A percentile compares a stretch with the other conserved stretches of the same genome.
Conservation (phyloP, 2,888 invertebrate species). For the Caenorhabditis sp. region DNA sequence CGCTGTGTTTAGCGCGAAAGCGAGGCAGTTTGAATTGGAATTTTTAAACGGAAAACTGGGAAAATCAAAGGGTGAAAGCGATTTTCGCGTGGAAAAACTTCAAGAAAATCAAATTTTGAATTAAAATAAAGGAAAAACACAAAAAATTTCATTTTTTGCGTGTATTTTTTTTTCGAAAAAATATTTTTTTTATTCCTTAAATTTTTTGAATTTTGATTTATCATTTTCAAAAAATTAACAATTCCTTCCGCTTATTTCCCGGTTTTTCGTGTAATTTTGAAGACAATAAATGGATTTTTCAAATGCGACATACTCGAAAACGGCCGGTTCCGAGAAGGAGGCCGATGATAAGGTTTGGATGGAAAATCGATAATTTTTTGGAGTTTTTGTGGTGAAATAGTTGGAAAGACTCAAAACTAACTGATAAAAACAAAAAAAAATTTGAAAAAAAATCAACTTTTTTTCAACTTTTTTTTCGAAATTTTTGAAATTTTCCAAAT, state of each 20-base stretch:
- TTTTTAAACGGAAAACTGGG: neutral
- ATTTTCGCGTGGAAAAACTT: no score
- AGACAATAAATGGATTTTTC: neutral
- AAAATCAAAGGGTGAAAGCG: neutral
- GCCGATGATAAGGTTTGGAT: no score
- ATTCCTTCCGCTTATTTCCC: neutral
- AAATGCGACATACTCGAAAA: no score
- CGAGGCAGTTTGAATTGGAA: neutral
- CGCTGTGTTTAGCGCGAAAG: slow-evolving; percentile 7
- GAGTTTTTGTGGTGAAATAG: no score
- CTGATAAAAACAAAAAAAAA: no score
- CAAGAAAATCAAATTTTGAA: neutral
- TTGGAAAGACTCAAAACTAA: no score
- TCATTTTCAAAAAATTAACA: neutral
- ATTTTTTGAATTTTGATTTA: neutral
- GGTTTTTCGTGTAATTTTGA: neutral
- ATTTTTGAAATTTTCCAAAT: no score
- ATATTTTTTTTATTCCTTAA: neutral
- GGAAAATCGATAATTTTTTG: no score
- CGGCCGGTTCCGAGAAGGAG: no score
- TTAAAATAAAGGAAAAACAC: neutral
- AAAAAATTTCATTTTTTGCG: neutral
- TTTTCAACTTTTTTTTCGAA: no score
- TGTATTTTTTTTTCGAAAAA: no score
- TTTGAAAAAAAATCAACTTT: no score